A percentile compares a stretch with the other conserved stretches of the same genome.
Conservation (phyloP, 2,113 vertebrate species). For the Pluvianellus socialis region DNA sequence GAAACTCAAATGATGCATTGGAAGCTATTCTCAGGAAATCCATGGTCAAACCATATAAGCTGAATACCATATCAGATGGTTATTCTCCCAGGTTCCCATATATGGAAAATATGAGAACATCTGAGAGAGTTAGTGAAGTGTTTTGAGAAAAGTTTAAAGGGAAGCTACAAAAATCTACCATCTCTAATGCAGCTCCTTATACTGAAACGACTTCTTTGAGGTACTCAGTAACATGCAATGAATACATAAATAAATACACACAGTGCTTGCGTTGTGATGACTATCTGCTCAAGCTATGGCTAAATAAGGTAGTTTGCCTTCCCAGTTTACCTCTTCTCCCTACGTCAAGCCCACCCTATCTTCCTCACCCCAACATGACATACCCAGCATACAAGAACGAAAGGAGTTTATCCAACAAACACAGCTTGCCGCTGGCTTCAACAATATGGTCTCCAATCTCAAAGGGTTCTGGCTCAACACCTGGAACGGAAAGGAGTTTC, state of each 20-base stretch:
- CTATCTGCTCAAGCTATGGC: background rate
- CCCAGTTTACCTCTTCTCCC: background rate
- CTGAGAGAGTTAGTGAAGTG: background rate
- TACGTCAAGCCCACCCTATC: background rate
- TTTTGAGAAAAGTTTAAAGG: background rate
- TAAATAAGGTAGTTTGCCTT: background rate
- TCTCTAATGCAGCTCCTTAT: background rate
- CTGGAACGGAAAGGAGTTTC: conserved; percentile 66
- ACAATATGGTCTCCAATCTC: conserved; percentile 92
- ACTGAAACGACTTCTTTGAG: background rate
- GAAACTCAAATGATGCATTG: background rate
- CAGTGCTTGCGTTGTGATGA: background rate
- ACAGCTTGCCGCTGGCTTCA: conserved; percentile 91
- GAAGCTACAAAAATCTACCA: background rate
- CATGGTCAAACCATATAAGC: background rate
- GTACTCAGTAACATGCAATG: background rate
- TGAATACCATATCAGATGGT: background rate
- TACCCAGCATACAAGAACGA: conserved; percentile 81
- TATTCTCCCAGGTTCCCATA: background rate
- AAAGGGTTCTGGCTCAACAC: conserved; percentile 94
- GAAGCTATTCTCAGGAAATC: background rate
- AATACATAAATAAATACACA: background rate
- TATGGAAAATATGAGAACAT: background rate
- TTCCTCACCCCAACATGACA: background rate
- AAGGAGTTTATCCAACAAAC: conserved; percentile 86